A percentile compares a stretch with the other conserved stretches of the same genome.
Conservation (phyloP, 2,113 vertebrate species). For the Mohoua ochrocephala region DNA sequence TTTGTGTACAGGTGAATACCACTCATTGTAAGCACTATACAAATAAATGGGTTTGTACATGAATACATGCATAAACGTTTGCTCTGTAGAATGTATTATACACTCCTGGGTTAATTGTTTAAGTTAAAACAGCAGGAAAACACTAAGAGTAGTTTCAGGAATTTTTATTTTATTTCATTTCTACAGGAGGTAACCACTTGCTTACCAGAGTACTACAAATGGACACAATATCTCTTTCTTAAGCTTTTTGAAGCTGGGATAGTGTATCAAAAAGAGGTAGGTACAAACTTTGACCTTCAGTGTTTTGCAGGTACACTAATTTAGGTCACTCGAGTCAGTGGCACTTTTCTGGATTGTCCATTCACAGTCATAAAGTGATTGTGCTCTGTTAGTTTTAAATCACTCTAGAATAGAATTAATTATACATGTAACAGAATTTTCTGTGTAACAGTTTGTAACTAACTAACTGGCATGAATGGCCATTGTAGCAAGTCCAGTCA, state of each 20-base stretch:
- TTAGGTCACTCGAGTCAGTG: neutral
- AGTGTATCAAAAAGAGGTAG: constrained; percentile 95
- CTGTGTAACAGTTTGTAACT: neutral
- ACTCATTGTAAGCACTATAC: neutral
- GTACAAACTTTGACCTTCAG: neutral
- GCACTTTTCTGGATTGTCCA: neutral
- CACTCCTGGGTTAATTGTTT: neutral
- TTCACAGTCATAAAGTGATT: neutral
- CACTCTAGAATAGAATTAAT: neutral
- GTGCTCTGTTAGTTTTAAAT: neutral
- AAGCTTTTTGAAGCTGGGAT: constrained; percentile 90
- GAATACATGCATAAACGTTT: neutral
- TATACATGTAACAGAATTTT: neutral
- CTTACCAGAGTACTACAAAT: constrained; percentile 91
- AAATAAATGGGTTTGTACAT: neutral
- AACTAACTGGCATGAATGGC: neutral
- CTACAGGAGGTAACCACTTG: constrained; percentile 92
- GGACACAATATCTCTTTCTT: constrained; percentile 94
- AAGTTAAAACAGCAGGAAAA: neutral
- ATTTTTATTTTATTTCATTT: neutral
- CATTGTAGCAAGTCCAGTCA: neutral
- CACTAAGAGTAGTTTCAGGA: neutral
- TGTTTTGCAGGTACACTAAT: neutral
- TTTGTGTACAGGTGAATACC: neutral
- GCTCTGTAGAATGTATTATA: neutral